A percentile compares a stretch with the other conserved stretches of the same genome.
Evolutionary conservation across 2,113 vertebrate species (phyloP).

Genomic region (Benitochromis conjunctus): DNA sequence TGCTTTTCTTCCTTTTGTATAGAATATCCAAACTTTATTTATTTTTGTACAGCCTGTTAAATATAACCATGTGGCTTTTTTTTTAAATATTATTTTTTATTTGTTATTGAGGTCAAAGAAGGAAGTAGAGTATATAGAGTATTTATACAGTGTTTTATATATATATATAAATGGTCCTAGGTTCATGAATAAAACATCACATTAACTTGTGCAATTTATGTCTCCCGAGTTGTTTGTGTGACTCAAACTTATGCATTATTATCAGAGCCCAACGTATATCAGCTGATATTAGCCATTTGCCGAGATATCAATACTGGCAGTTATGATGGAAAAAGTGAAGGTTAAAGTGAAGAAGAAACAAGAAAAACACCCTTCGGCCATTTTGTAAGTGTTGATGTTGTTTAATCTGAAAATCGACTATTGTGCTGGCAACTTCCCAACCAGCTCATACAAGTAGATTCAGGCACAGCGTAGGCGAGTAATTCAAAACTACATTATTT

Average conservation of each 20-base stretch:
- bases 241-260: background rate
- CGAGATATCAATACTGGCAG: background rate
- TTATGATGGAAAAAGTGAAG: background rate
- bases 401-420: background rate
- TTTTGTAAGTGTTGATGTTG: fast-evolving
- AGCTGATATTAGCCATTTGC: background rate
- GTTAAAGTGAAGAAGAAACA: background rate
- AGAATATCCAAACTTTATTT: slow-evolving; percentile 88
- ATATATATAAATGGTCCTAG: slow-evolving; percentile 75
- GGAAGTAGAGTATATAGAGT: slow-evolving; percentile 96
- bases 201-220: slow-evolving; percentile 58
- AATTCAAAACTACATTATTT: background rate
- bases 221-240: slow-evolving; percentile 35
- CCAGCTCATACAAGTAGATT: background rate
- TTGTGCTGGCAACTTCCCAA: fast-evolving
- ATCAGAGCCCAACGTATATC: background rate
- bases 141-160: slow-evolving; percentile 95
- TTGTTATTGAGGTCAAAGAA: slow-evolving; percentile 80
- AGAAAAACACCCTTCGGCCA: background rate
- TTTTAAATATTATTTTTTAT: slow-evolving; percentile 75
- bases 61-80: slow-evolving; percentile 92
- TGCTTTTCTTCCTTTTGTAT: slow-evolving; percentile 67
- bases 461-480: background rate
- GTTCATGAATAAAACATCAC: slow-evolving; percentile 79
- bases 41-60: slow-evolving; percentile 99